Evolutionary conservation across 2,888 invertebrate species (phyloP).

Genomic region (Apamea anceps): DNA sequence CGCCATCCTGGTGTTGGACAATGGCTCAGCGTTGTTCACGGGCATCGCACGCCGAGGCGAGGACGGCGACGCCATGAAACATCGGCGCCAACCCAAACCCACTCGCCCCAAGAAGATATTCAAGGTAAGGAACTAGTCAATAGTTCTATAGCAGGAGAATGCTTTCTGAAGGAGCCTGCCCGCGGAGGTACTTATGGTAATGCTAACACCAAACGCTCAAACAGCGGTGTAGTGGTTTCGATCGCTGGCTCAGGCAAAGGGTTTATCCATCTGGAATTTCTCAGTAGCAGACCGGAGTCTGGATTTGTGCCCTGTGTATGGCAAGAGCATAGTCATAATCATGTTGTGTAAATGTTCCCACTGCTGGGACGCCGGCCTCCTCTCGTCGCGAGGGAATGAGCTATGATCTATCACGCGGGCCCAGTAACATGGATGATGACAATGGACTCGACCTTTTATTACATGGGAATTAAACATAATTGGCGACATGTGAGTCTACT

Average conservation of each 20-base stretch:
- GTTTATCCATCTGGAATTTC: not conserved
- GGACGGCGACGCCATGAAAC: constrained; percentile 96
- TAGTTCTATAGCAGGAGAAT: not conserved
- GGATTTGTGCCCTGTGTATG: not conserved
- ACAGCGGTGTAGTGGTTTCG: not conserved
- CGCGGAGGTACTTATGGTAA: not conserved
- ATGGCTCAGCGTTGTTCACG: constrained; percentile 95
- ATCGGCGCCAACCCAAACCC: constrained; percentile 96
- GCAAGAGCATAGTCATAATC: not conserved
- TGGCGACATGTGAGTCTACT: not conserved
- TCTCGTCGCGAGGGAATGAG: too few species aligned
- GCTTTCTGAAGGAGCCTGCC: too few species aligned
- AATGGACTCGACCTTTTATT: not conserved
- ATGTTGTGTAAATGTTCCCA: too few species aligned
- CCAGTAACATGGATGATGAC: too few species aligned
- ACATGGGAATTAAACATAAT: not conserved
- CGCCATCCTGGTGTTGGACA: constrained; percentile 97
- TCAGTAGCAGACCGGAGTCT: not conserved
- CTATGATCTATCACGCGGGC: too few species aligned
- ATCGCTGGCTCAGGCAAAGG: too few species aligned
- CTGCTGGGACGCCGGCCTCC: too few species aligned
- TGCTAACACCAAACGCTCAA: not conserved
- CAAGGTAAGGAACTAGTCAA: constrained; percentile 89
- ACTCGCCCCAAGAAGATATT: constrained; percentile 97
- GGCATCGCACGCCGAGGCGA: constrained; percentile 97